These are phyloP conservation scores for Ciconia nigra DNA, from an alignment of 2,797 vertebrate species.

Conservation along the genomic window DNA sequence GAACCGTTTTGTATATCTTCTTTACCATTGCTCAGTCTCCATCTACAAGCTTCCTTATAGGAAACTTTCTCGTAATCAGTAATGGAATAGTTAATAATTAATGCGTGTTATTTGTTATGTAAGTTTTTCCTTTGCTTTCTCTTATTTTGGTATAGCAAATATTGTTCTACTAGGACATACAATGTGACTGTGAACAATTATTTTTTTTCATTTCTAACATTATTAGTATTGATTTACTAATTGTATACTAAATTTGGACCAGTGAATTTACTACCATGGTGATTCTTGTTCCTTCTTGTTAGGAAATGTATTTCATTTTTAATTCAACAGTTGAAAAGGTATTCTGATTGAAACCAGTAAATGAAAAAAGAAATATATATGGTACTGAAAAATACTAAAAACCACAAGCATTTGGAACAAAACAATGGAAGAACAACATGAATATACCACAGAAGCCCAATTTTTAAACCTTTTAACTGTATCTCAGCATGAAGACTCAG, in stretches of 20 bases:
- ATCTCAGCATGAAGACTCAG: background rate
- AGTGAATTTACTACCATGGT: background rate
- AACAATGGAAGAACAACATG: background rate
- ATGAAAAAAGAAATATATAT: background rate
- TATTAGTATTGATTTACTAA: background rate
- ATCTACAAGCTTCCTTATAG: background rate
- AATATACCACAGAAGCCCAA: background rate
- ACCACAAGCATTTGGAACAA: background rate
- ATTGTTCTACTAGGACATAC: background rate
- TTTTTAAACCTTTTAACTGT: background rate
- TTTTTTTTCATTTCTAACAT: background rate
- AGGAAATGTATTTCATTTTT: background rate
- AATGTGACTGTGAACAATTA: background rate
- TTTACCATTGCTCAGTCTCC: background rate
- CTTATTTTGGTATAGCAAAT: background rate
- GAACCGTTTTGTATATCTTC: background rate
- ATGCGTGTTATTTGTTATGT: background rate
- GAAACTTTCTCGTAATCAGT: background rate
- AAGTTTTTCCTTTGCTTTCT: background rate
- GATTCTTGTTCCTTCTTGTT: background rate
- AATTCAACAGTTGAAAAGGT: background rate
- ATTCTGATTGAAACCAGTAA: background rate
- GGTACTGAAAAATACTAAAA: background rate
- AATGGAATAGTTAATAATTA: slow-evolving; percentile 6
- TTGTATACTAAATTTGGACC: background rate